Percentiles rank a stretch among this genome's conserved stretches.
Evolutionary conservation across 2,113 vertebrate genomes (phyloP).

Genomic region (Procapra przewalskii): DNA sequence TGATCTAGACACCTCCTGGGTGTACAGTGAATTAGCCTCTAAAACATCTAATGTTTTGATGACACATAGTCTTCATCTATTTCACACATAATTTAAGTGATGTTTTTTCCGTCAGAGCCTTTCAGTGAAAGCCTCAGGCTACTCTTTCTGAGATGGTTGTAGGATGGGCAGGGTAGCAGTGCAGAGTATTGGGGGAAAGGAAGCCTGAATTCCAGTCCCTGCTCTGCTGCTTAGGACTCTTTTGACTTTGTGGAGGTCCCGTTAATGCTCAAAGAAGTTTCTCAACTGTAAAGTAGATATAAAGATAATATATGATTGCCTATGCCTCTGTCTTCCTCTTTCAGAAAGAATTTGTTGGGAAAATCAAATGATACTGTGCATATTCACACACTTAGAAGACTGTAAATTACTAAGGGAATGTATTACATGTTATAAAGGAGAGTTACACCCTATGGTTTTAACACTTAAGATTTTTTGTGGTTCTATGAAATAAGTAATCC

Average conservation of each 20-base stretch:
- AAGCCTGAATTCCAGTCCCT: neutral
- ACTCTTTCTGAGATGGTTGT: neutral
- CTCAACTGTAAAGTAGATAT: neutral
- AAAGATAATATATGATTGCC: neutral
- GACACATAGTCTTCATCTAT: neutral
- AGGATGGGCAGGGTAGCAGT: neutral
- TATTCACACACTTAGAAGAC: neutral
- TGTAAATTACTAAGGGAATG: constrained; percentile 15
- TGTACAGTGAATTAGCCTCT: neutral
- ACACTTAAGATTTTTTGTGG: constrained; percentile 25
- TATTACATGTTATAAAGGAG: constrained; percentile 33
- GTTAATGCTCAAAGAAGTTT: neutral
- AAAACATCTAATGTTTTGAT: neutral
- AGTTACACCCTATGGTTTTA: constrained; percentile 4
- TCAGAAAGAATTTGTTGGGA: neutral
- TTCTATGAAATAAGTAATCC: constrained; percentile 36
- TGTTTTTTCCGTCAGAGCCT: neutral
- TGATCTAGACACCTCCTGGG: neutral
- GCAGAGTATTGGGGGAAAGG: neutral
- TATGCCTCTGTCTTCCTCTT: neutral
- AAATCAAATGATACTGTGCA: neutral
- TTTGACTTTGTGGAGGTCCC: neutral
- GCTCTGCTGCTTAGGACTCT: neutral
- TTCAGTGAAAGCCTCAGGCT: neutral
- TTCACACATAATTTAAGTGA: constrained; percentile 10